Conservation (phyloP, 2,797 vertebrate species). For the Myripristis jacobus region DNA sequence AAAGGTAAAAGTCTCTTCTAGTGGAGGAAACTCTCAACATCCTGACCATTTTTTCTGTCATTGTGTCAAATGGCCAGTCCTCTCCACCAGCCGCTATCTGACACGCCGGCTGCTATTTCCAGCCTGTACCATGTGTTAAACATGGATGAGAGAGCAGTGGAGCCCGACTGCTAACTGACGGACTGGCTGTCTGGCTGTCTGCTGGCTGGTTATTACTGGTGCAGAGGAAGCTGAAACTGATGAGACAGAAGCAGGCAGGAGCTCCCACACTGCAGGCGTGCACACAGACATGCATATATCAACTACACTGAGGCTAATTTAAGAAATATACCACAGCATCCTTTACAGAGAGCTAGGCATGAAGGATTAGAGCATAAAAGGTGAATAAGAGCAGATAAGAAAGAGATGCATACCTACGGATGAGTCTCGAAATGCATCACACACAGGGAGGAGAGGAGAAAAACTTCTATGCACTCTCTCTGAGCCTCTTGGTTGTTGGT, state of each 20-base stretch:
- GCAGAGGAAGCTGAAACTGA: conserved; percentile 73
- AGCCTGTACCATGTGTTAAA: conserved; percentile 79
- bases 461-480: conserved; percentile 84
- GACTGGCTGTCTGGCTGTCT: conserved; percentile 59
- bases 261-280: conserved; percentile 67
- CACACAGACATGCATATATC: conserved; percentile 31
- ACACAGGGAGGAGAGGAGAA: conserved; percentile 60
- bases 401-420: conserved; percentile 64
- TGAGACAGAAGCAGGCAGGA: conserved; percentile 60
- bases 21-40: conserved; percentile 54
- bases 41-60: conserved; percentile 49
- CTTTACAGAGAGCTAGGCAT: conserved; percentile 16
- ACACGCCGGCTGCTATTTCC: conserved; percentile 78
- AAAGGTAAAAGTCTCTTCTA: conserved; percentile 54
- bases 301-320: conserved; percentile 40
- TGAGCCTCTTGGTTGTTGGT: conserved; percentile 70
- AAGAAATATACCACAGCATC: conserved; percentile 48
- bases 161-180: conserved; percentile 69
- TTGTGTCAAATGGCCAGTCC: conserved; percentile 54
- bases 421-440: conserved; percentile 38
- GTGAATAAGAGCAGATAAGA: conserved; percentile 46
- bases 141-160: conserved; percentile 77
- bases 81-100: conserved; percentile 61
- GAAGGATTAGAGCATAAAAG: conserved; percentile 26
- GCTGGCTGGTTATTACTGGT: conserved; percentile 63